A percentile compares a stretch with the other conserved stretches of the same genome.
phyloP scores from a whole-genome alignment of 2,888 invertebrate species.

The Anthrax anthrax region DNA sequence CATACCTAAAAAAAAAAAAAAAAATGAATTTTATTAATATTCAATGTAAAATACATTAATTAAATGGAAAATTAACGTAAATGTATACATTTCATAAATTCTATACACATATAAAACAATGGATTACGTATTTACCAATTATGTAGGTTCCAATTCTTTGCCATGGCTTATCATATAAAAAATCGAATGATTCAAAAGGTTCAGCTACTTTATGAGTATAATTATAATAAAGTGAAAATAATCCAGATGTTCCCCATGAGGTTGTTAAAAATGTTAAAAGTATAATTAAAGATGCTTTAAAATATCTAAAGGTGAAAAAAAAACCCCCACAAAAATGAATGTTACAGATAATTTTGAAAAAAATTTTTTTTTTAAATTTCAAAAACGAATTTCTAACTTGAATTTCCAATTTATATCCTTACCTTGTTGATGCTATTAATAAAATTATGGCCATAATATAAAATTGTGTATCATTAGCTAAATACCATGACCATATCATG shows the following conservation, averaged over 20 bases:
- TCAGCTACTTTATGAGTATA: slow-evolving; percentile 62
- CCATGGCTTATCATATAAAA: slow-evolving; percentile 75
- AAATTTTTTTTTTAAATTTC: no score
- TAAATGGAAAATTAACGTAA: no score
- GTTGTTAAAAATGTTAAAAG: slow-evolving; percentile 47
- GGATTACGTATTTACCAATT: slow-evolving; percentile 47
- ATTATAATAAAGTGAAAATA: slow-evolving; percentile 57
- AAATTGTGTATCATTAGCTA: slow-evolving; percentile 68
- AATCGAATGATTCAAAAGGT: slow-evolving; percentile 70
- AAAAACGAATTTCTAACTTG: no score
- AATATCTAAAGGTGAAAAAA: slow-evolving; percentile 35
- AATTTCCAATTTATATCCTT: slow-evolving; percentile 23
- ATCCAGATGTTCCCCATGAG: slow-evolving; percentile 63
- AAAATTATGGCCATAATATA: slow-evolving; percentile 53
- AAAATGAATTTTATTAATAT: background rate
- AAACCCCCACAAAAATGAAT: no score
- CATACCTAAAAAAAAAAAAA: slow-evolving; percentile 38
- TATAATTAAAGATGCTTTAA: slow-evolving; percentile 45
- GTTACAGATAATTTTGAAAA: background rate
- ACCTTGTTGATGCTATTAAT: slow-evolving; percentile 53
- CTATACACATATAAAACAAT: no score
- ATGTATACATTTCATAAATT: no score
- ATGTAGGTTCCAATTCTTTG: slow-evolving; percentile 66
- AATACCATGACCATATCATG: slow-evolving; percentile 73
- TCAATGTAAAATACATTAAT: no score